Conservation (phyloP, 2,113 vertebrate species). For the Gobio gobio region DNA sequence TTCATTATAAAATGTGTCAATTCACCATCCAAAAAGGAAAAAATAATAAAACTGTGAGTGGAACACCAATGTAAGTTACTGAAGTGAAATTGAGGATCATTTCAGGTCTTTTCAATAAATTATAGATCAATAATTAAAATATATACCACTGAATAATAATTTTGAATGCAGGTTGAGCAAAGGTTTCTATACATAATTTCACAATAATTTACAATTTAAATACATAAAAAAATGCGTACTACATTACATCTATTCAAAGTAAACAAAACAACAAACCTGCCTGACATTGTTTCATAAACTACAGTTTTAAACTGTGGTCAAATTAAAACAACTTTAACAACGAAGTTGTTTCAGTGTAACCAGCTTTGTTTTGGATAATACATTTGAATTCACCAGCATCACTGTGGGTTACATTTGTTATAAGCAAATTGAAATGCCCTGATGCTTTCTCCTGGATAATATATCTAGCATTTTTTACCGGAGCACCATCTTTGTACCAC, state of each 20-base stretch:
- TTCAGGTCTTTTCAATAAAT: conserved; percentile 17
- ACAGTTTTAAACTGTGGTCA: not conserved
- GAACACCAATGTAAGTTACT: not conserved
- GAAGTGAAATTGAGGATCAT: not conserved
- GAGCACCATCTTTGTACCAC: conserved; percentile 88
- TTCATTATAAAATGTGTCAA: not conserved
- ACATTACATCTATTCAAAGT: conserved; percentile 7
- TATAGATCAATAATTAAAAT: not conserved
- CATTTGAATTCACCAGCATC: conserved; percentile 93
- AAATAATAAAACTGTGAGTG: not conserved
- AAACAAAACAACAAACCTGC: conserved; percentile 27
- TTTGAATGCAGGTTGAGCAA: conserved; percentile 16
- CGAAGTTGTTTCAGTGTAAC: conserved; percentile 81
- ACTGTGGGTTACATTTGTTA: conserved; percentile 79
- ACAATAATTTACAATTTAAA: conserved; percentile 43
- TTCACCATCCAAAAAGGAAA: not conserved
- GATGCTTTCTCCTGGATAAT: conserved; percentile 83
- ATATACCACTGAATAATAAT: conserved; percentile 3
- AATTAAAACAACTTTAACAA: conserved; percentile 82
- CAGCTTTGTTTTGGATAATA: conserved; percentile 83
- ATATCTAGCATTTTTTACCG: conserved; percentile 81
- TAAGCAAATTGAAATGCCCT: conserved; percentile 86
- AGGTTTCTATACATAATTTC: conserved; percentile 38
- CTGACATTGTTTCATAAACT: not conserved
- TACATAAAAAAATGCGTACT: conserved; percentile 17